Conservation (phyloP, 2,888 invertebrate species). For the Beris chalybata region DNA sequence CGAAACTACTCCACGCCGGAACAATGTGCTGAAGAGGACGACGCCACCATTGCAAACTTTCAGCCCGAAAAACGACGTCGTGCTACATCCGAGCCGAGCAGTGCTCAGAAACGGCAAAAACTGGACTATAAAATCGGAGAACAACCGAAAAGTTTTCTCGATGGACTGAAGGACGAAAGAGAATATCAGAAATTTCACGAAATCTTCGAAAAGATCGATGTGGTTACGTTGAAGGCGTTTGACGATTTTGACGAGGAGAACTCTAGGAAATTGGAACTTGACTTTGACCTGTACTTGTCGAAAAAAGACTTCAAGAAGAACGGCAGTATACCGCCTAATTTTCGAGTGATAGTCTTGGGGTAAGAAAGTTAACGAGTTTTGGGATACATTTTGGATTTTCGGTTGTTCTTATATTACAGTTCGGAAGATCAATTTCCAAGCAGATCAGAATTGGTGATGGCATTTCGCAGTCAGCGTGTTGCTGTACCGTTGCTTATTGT, state of each 20-base stretch:
- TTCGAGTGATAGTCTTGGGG: conserved; percentile 47
- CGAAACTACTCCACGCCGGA: conserved; percentile 8
- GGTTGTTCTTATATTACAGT: conserved; percentile 15
- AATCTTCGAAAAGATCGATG: conserved; percentile 48
- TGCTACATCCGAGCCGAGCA: conserved; percentile 28
- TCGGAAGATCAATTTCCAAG: conserved; percentile 46
- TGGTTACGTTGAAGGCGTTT: conserved; percentile 43
- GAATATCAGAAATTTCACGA: conserved; percentile 45
- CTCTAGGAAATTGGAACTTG: conserved; percentile 42
- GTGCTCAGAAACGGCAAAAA: conserved; percentile 7
- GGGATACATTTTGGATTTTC: neutral
- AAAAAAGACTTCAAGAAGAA: conserved; percentile 48
- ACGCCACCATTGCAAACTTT: conserved; percentile 3
- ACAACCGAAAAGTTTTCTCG: conserved; percentile 44
- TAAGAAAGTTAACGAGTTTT: conserved; percentile 17
- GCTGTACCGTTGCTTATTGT: conserved; percentile 48
- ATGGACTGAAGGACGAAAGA: conserved; percentile 45
- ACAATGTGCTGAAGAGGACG: neutral
- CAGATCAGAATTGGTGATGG: conserved; percentile 45
- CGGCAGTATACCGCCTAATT: conserved; percentile 46
- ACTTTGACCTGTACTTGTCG: conserved; percentile 47
- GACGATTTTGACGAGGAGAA: conserved; percentile 29
- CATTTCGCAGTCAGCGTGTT: conserved; percentile 44
- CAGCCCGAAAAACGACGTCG: conserved; percentile 1
- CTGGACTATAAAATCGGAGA: neutral